phyloP scores from a whole-genome alignment of 2,888 invertebrate genomes.

The Hyppa rectilinea region DNA sequence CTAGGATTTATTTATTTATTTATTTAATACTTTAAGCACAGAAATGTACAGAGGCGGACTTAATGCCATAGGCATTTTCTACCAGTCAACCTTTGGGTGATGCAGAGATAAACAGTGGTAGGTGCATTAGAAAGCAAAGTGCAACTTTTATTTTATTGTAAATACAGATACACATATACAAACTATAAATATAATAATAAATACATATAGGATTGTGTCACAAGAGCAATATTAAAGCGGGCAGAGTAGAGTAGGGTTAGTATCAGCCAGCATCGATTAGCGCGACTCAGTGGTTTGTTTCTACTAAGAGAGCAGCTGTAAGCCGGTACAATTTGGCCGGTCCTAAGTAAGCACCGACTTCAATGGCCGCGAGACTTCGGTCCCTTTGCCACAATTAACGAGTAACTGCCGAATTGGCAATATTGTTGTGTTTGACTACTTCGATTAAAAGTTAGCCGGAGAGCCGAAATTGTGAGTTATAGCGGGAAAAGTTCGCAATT shows the following conservation, averaged over 20 bases:
- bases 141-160: no score
- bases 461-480: slow-evolving; percentile 55
- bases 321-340: slow-evolving; percentile 48
- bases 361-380: slow-evolving; percentile 43
- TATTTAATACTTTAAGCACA: no score
- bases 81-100: no score
- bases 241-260: no score
- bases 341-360: slow-evolving; percentile 70
- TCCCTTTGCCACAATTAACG: slow-evolving; percentile 62
- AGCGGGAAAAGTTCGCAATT: slow-evolving; percentile 51
- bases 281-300: slow-evolving; percentile 54
- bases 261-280: slow-evolving; percentile 42
- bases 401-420: slow-evolving; percentile 68
- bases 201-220: slow-evolving; percentile 8
- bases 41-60: no score
- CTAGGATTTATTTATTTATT: no score
- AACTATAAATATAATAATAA: no score
- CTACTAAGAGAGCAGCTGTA: slow-evolving; percentile 61
- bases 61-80: no score
- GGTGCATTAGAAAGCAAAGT: no score
- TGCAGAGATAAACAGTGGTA: no score
- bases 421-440: slow-evolving; percentile 69
- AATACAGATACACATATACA: no score
- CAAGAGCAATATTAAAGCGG: no score
- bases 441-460: slow-evolving; percentile 64